Evolutionary conservation across 1,140 invertebrate species (phyloP).

Genomic region (Heliconius eleuchia): DNA sequence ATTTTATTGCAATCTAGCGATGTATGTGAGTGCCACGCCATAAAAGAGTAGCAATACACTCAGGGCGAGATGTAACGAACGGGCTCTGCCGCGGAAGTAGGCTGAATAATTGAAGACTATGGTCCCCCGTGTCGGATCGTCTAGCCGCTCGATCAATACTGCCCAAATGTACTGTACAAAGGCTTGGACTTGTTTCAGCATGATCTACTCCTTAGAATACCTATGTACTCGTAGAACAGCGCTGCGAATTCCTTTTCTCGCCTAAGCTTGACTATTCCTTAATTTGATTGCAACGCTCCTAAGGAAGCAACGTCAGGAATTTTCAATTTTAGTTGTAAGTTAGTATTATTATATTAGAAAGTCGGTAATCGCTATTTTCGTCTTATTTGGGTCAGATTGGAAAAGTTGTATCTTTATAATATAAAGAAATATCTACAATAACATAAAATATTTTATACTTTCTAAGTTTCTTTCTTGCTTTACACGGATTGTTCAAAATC

Average conservation of each 20-base stretch:
- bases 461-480: no score
- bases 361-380: no score
- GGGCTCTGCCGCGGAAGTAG: slow-evolving; percentile 59
- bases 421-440: no score
- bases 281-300: neutral
- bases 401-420: no score
- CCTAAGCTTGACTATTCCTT: neutral
- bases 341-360: neutral
- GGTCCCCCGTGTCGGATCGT: slow-evolving; percentile 61
- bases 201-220: neutral
- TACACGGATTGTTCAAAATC: no score
- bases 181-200: slow-evolving; percentile 23
- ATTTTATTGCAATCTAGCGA: slow-evolving; percentile 37
- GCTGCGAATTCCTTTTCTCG: neutral
- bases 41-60: slow-evolving; percentile 64
- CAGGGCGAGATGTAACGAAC: slow-evolving; percentile 62
- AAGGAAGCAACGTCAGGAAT: neutral
- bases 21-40: slow-evolving; percentile 39
- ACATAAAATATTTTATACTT: no score
- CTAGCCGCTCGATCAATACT: slow-evolving; percentile 65
- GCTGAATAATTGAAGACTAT: slow-evolving; percentile 73
- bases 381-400: no score
- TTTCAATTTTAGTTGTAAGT: neutral
- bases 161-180: slow-evolving; percentile 47
- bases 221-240: neutral